Evolutionary conservation across 2,888 invertebrate genomes (phyloP), one percentile per base, ranked within the genome.

Genomic region (Synergus umbraculus): DNA sequence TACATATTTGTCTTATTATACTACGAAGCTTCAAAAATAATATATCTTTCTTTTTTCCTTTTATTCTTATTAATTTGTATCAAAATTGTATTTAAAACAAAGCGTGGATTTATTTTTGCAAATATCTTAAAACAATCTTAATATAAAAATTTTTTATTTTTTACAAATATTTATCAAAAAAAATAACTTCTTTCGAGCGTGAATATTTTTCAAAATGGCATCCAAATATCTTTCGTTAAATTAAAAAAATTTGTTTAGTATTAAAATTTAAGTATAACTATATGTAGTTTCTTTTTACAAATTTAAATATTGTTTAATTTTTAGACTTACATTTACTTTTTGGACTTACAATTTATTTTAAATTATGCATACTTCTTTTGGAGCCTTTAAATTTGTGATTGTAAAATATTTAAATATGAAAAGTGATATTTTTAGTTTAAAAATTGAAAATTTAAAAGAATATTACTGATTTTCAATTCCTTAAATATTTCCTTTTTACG

Each of bases 161-260:
- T 22, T 22, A 22, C 22, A 22, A 22, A 22, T 22, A 22, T 22
- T 22, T 22, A 22, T 22, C n/a, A 22, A 22, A 22, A 22, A 22
- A 22, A 22, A 22, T 22, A n/a, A 49, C 49, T 15, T 49, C 49
- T 15, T 49, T 49, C 73, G 44, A 12, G 65, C 13, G 12, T 22
- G 54, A 54, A 54, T 54, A 54, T 54, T 54, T 54, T 54, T 54
- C n/a, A 54, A 54, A 8, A 54, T 54, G 54, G 54, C 54, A 54
- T 54, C 54, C 54, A 54, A n/a, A 54, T 54, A 54, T 54, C 15
- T n/a, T 54, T n/a, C n/a, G 54, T n/a, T 54, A 54, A 54, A 54
- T 54, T n/a, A n/a, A 54, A 54, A 49, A 49, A 49, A n/a, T 49
- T 49, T 49, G 49, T 15, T 15, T 49, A 49, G 15, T 7, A n/a